Percentiles rank a stretch among this genome's conserved stretches.
phyloP scores from a whole-genome alignment of 2,888 invertebrate genomes.

The Hydrotaea cyrtoneurina region DNA sequence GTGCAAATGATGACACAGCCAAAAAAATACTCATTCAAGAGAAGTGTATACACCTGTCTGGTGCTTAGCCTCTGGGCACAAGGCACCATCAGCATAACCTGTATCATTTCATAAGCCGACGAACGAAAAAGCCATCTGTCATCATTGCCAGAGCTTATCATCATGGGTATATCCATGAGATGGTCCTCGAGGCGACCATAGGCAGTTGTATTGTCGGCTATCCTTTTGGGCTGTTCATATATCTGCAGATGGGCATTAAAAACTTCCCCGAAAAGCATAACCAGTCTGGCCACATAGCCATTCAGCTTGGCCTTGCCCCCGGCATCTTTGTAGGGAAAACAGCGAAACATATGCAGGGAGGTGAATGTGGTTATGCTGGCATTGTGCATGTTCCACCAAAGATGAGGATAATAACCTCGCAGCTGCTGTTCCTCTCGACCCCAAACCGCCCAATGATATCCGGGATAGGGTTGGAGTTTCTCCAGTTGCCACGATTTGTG shows the following conservation, averaged over 20 bases:
- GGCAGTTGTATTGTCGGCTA: neutral
- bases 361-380: conserved; percentile 58
- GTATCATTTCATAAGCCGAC: neutral
- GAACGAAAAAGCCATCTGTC: neutral
- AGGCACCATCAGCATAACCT: conserved; percentile 16
- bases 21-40: conserved; percentile 14
- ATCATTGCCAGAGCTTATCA: neutral
- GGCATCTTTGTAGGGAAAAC: conserved; percentile 61
- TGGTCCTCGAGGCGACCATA: too few relatives aligned
- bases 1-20: conserved; percentile 1
- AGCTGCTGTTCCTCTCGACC: neutral
- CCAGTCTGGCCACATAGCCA: conserved; percentile 69
- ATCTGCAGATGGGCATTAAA: conserved; percentile 69
- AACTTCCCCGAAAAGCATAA: conserved; percentile 65
- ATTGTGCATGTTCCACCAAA: conserved; percentile 24
- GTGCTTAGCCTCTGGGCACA: conserved; percentile 31
- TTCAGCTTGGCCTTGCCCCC: conserved; percentile 41
- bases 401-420: neutral
- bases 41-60: neutral
- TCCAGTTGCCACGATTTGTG: neutral
- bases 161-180: neutral
- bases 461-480: neutral
- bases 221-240: neutral
- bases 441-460: neutral
- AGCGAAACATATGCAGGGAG: conserved; percentile 69